Evolutionary conservation across 2,888 invertebrate species (phyloP).

Genomic region (Mythimna ferrago): DNA sequence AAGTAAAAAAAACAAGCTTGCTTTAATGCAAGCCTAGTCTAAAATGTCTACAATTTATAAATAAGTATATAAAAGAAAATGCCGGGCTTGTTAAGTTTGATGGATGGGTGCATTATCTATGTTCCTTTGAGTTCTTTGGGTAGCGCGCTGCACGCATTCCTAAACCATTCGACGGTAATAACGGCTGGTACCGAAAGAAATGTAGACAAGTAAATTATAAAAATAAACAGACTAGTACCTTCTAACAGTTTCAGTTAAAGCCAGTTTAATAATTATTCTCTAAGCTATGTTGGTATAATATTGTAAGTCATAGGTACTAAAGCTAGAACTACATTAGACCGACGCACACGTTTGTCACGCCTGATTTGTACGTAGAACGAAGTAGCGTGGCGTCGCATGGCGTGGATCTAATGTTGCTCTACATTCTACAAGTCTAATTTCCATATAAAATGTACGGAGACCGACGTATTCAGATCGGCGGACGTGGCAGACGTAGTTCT

Average conservation of each 20-base stretch:
- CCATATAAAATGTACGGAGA: too few relatives aligned
- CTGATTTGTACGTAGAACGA: too few relatives aligned
- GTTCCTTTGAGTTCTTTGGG: conserved; percentile 23
- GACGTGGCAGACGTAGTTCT: too few relatives aligned
- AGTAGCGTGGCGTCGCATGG: too few relatives aligned
- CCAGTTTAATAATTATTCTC: background rate
- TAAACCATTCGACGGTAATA: background rate
- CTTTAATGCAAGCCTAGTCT: conserved; percentile 4
- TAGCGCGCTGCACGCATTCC: conserved; percentile 40
- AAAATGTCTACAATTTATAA: conserved; percentile 4
- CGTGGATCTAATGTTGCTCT: too few relatives aligned
- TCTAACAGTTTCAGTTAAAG: background rate
- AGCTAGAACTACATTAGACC: too few relatives aligned
- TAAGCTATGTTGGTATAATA: background rate
- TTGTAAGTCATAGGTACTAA: background rate
- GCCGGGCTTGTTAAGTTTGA: conserved; percentile 16
- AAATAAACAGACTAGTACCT: conserved; percentile 8
- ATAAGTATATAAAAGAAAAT: background rate
- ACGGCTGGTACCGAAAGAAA: conserved; percentile 9
- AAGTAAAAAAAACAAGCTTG: background rate
- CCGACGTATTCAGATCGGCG: too few relatives aligned
- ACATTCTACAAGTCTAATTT: too few relatives aligned
- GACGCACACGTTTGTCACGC: too few relatives aligned
- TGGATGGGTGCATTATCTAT: conserved; percentile 24
- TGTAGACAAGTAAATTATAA: conserved; percentile 15